Evolutionary conservation across 2,113 vertebrate species (phyloP).

Genomic region (Cephalopterus ornatus): DNA sequence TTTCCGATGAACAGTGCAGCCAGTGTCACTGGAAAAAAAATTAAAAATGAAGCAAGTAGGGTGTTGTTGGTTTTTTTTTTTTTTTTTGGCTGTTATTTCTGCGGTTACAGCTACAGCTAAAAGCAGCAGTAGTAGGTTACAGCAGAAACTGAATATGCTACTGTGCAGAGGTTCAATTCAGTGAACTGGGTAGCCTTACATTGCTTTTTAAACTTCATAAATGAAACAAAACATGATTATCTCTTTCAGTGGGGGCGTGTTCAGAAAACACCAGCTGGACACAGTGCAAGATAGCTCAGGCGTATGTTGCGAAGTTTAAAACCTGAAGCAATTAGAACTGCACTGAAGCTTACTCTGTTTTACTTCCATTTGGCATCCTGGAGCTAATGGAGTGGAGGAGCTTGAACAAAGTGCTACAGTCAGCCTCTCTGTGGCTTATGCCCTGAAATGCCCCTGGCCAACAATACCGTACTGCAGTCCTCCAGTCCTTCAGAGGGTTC

Average conservation of each 20-base stretch:
- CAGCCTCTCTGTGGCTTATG: background rate
- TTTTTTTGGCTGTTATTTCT: slow-evolving; percentile 19
- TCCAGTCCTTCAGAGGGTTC: background rate
- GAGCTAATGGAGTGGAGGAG: background rate
- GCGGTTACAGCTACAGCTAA: slow-evolving; percentile 26
- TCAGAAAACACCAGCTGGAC: background rate
- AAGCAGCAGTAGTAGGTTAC: slow-evolving; percentile 30
- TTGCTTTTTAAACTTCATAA: background rate
- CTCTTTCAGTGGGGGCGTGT: background rate
- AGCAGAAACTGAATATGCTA: slow-evolving; percentile 39
- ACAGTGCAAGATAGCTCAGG: background rate
- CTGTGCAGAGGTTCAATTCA: slow-evolving; percentile 23
- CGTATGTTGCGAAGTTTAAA: background rate
- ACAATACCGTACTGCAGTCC: background rate
- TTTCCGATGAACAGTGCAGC: slow-evolving; percentile 8
- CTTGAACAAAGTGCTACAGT: slow-evolving; percentile 36
- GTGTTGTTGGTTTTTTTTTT: background rate
- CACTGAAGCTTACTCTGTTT: slow-evolving; percentile 29
- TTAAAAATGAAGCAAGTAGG: background rate
- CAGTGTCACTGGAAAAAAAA: slow-evolving; percentile 1
- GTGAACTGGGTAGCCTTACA: background rate
- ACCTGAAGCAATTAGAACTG: background rate
- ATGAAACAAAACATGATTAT: background rate
- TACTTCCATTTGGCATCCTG: background rate
- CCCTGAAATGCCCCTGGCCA: slow-evolving; percentile 35